Percentiles rank a stretch among this genome's conserved stretches.
Conservation (phyloP, 2,113 vertebrate species). For the Pseudois nayaur region DNA sequence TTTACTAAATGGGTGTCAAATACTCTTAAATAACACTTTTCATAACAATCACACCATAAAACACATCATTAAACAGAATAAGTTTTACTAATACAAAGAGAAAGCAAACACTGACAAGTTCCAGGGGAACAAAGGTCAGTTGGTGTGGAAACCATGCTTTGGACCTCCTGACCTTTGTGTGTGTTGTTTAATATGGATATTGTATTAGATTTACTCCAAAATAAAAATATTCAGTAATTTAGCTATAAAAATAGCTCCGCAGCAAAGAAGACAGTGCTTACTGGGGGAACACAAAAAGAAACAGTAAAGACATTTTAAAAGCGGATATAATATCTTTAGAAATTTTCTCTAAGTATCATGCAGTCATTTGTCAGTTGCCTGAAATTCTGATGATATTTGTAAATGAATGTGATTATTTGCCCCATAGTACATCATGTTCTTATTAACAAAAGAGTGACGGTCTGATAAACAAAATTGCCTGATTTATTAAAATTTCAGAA, state of each 20-base stretch:
- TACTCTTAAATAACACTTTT: neutral
- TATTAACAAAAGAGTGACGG: slow-evolving; percentile 64
- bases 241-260: neutral
- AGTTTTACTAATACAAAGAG: neutral
- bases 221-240: neutral
- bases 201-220: slow-evolving; percentile 24
- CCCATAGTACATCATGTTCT: slow-evolving; percentile 18
- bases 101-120: slow-evolving; percentile 15
- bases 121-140: neutral
- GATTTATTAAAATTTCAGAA: slow-evolving; percentile 34
- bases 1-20: neutral
- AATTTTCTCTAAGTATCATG: slow-evolving; percentile 5
- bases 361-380: slow-evolving; percentile 43
- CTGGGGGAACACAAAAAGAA: neutral
- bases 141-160: neutral
- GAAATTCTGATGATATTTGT: neutral
- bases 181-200: slow-evolving; percentile 36
- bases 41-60: neutral
- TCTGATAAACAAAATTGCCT: slow-evolving; percentile 46
- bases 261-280: neutral
- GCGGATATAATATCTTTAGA: neutral
- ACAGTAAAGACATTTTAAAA: neutral
- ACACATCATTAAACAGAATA: slow-evolving; percentile 31
- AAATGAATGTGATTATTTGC: slow-evolving; percentile 50
- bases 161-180: neutral